Percentiles rank a stretch among this genome's conserved stretches.
These are phyloP conservation scores for Patella pellucida DNA, from an alignment of 2,888 invertebrate genomes.

Conservation along the genomic window DNA sequence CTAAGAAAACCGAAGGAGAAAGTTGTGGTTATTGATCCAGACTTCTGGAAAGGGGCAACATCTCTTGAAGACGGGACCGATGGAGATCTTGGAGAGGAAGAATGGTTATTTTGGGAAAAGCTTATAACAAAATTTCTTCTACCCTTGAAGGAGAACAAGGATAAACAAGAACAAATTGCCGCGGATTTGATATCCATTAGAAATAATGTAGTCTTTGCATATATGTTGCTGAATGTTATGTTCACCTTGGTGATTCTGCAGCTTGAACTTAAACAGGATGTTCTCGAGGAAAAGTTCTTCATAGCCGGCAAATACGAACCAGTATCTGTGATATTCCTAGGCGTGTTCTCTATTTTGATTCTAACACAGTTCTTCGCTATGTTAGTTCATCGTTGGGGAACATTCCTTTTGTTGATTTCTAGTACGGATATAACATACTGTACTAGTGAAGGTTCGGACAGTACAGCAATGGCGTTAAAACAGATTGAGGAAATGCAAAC, in stretches of 20 bases:
- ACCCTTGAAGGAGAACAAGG: conserved; percentile 73
- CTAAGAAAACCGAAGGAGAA: conserved; percentile 6
- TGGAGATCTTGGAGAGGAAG: conserved; percentile 83
- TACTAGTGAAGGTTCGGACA: conserved; percentile 24
- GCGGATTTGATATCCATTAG: conserved; percentile 41
- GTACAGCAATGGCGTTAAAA: conserved; percentile 4
- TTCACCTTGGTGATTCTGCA: conserved; percentile 98
- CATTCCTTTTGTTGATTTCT: conserved; percentile 94
- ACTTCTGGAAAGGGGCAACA: conserved; percentile 39
- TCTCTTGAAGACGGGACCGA: conserved; percentile 86
- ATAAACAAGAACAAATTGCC: conserved; percentile 43
- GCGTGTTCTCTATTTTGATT: conserved; percentile 95
- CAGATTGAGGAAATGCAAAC: neutral
- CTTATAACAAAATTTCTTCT: conserved; percentile 92
- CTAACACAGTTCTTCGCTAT: conserved; percentile 96
- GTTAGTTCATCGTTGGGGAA: conserved; percentile 98
- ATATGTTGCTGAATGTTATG: conserved; percentile 94
- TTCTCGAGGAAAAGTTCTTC: conserved; percentile 77
- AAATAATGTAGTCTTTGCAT: conserved; percentile 53
- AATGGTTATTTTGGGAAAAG: conserved; percentile 93
- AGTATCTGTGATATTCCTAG: conserved; percentile 91
- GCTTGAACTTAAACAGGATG: conserved; percentile 81
- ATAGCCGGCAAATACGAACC: conserved; percentile 60
- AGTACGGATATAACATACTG: conserved; percentile 77
- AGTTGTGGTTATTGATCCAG: conserved; percentile 22